Evolutionary conservation across 1,140 invertebrate genomes (phyloP).

Genomic region (Araneus ventricosus): DNA sequence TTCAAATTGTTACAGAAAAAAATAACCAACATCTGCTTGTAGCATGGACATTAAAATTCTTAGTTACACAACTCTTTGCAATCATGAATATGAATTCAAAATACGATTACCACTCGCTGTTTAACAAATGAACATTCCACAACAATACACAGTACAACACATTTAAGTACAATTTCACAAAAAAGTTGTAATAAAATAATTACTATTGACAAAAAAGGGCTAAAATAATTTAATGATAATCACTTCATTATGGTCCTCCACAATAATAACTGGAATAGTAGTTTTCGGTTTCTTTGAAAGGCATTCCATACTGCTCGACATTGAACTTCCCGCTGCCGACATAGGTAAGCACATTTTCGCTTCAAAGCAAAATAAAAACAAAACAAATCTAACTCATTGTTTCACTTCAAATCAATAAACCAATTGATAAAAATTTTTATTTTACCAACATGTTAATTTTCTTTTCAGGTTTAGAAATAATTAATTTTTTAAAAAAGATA

Average conservation of each 20-base stretch:
- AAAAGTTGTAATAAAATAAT: too few species aligned
- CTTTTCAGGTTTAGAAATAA: too few species aligned
- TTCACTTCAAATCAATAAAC: neutral
- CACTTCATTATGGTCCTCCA: conserved; percentile 87
- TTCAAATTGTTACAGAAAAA: too few species aligned
- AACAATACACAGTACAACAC: too few species aligned
- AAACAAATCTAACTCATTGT: neutral
- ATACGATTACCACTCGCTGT: too few species aligned
- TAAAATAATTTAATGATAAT: conserved; percentile 6
- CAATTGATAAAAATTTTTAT: neutral
- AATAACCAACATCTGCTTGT: too few species aligned
- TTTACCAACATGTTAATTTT: neutral
- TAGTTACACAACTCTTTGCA: too few species aligned
- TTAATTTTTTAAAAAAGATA: too few species aligned
- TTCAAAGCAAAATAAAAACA: neutral
- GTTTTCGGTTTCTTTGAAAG: conserved; percentile 50
- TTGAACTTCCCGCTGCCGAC: conserved; percentile 59
- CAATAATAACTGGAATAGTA: conserved; percentile 81
- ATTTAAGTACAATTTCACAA: too few species aligned
- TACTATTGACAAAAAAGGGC: neutral
- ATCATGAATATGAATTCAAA: too few species aligned
- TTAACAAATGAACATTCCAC: too few species aligned
- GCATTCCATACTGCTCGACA: neutral
- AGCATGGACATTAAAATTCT: too few species aligned
- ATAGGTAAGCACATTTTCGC: neutral